These are phyloP conservation scores for Rhinogobius similis DNA, from an alignment of 2,113 vertebrate genomes.

Conservation along the genomic window DNA sequence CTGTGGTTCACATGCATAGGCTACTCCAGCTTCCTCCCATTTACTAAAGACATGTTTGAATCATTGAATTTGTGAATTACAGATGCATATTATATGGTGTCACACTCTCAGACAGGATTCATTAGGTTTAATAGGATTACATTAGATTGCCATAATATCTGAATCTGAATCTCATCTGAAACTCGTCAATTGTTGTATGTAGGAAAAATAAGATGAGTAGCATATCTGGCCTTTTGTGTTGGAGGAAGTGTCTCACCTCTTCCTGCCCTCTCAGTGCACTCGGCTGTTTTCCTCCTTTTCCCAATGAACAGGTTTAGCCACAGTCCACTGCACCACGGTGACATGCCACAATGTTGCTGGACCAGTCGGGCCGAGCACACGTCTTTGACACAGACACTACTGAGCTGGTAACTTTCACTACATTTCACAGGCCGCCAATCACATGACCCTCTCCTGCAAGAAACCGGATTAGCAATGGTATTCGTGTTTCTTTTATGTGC, in stretches of 20 bases:
- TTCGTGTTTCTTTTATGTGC: not conserved
- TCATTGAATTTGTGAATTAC: not conserved
- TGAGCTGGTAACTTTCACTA: conserved; percentile 36
- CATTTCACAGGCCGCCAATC: not conserved
- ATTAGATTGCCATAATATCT: no score
- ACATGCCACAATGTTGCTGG: conserved; percentile 62
- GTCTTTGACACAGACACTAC: conserved; percentile 46
- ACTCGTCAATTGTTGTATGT: not conserved
- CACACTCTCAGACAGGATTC: no score
- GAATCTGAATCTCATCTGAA: not conserved
- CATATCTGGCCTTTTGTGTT: conserved; percentile 27
- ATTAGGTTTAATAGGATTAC: no score
- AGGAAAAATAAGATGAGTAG: not conserved
- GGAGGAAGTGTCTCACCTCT: conserved; percentile 64
- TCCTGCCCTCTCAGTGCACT: conserved; percentile 14
- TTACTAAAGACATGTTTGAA: not conserved
- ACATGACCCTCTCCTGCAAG: conserved; percentile 1
- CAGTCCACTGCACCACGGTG: conserved; percentile 39
- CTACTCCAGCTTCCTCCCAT: not conserved
- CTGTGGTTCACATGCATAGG: no score
- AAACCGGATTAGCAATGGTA: not conserved
- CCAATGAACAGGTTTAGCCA: conserved; percentile 66
- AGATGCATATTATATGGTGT: not conserved
- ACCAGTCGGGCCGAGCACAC: conserved; percentile 61
- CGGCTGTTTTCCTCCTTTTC: conserved; percentile 19